These are phyloP conservation scores for Haemorhous mexicanus DNA, from an alignment of 2,113 vertebrate species.

Conservation along the genomic window DNA sequence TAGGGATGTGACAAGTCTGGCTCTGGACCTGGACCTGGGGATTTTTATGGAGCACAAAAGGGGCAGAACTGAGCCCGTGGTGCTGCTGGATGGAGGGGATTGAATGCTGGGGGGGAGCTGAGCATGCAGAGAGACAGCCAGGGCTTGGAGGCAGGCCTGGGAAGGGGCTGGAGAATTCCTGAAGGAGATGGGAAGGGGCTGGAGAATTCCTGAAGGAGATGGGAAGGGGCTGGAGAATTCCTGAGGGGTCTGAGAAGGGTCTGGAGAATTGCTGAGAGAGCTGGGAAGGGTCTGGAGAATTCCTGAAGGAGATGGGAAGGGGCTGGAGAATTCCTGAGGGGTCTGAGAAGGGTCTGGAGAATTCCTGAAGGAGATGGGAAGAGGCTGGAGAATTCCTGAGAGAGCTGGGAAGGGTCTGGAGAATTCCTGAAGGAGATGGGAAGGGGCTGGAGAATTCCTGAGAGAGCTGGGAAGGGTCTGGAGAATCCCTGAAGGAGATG, in stretches of 20 bases:
- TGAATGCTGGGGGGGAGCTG: not conserved
- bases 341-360: no score
- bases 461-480: no score
- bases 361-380: not conserved
- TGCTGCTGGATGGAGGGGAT: not conserved
- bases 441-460: not conserved
- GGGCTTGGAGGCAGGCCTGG: no score
- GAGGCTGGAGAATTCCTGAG: not conserved
- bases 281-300: no score
- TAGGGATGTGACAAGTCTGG: not conserved
- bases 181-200: no score
- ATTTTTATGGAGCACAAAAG: not conserved
- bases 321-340: not conserved
- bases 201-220: no score
- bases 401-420: not conserved
- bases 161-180: not conserved
- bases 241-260: no score
- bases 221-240: not conserved
- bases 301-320: not conserved
- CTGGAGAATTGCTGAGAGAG: no score
- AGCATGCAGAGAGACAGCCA: not conserved
- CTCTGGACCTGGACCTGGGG: not conserved
- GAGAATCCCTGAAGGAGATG: not conserved
- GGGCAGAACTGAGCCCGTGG: not conserved
- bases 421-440: not conserved